These are phyloP conservation scores for Sthenelais limicola DNA, from an alignment of 2,888 invertebrate genomes.

Conservation along the genomic window DNA sequence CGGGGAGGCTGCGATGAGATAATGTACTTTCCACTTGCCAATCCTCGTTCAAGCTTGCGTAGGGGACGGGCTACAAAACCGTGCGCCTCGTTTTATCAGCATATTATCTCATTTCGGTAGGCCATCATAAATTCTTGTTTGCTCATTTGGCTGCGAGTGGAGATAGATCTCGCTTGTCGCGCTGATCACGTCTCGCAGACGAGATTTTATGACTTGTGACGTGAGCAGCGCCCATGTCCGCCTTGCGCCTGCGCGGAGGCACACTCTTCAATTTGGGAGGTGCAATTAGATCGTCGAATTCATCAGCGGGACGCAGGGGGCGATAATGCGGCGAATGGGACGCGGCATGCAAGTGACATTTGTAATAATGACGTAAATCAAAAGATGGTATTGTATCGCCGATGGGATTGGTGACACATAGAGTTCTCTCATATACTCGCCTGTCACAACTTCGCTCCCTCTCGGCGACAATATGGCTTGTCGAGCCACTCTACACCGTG, in stretches of 20 bases:
- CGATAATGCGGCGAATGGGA: constrained; percentile 10
- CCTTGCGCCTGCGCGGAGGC: background rate
- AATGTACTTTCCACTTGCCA: constrained; percentile 29
- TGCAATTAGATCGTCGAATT: constrained; percentile 35
- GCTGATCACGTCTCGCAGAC: constrained; percentile 27
- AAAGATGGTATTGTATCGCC: constrained; percentile 27
- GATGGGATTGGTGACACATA: constrained; percentile 14
- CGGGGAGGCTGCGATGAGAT: background rate
- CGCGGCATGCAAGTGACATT: constrained; percentile 30
- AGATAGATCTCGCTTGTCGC: constrained; percentile 34
- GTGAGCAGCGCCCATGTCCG: constrained; percentile 9
- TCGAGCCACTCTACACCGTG: background rate
- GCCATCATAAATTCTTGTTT: constrained; percentile 31
- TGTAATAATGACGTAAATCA: constrained; percentile 33
- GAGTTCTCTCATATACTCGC: constrained; percentile 10
- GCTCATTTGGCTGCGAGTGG: constrained; percentile 12
- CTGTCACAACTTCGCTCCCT: background rate
- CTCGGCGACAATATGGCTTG: background rate
- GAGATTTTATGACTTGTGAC: constrained; percentile 34
- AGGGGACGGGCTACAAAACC: background rate
- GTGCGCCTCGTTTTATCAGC: background rate
- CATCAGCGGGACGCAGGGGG: constrained; percentile 1
- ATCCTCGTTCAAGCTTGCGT: constrained; percentile 19
- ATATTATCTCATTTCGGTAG: constrained; percentile 17
- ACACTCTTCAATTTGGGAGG: constrained; percentile 35